Conservation (phyloP, 2,888 invertebrate genomes). For the Hyposoter dolosus region DNA sequence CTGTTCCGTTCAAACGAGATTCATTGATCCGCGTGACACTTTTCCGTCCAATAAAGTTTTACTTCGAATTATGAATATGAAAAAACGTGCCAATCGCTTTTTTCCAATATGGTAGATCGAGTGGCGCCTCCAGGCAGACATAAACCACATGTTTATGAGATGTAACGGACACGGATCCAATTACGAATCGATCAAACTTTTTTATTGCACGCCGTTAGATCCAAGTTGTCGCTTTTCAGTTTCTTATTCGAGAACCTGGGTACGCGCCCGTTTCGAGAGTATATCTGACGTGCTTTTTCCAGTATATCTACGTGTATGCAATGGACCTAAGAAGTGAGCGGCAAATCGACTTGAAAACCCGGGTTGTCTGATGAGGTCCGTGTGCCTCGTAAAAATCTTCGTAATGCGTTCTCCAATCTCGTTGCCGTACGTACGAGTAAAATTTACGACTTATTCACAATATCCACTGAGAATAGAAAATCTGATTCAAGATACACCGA, state of each 20-base stretch:
- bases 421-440: constrained; percentile 44
- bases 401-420: constrained; percentile 38
- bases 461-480: constrained; percentile 48
- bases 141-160: background rate
- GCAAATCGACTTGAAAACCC: constrained; percentile 45
- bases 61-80: background rate
- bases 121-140: background rate
- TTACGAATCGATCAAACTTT: constrained; percentile 6
- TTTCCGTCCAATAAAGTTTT: background rate
- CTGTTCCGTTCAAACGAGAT: background rate
- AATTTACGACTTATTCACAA: constrained; percentile 57
- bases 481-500: constrained; percentile 17
- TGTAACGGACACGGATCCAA: background rate
- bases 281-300: background rate
- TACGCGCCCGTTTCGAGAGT: background rate
- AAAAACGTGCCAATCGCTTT: background rate
- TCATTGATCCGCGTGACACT: background rate
- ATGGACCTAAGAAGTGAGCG: constrained; percentile 12
- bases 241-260: constrained; percentile 10
- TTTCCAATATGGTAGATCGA: background rate
- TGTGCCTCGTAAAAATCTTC: constrained; percentile 58
- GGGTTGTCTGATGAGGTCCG: constrained; percentile 10
- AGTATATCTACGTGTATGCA: background rate
- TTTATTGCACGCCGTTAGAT: constrained; percentile 1
- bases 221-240: constrained; percentile 9